Evolutionary conservation across 2,888 invertebrate genomes (phyloP), one percentile per base, ranked within the genome.

Genomic region (Tipula helvola): DNA sequence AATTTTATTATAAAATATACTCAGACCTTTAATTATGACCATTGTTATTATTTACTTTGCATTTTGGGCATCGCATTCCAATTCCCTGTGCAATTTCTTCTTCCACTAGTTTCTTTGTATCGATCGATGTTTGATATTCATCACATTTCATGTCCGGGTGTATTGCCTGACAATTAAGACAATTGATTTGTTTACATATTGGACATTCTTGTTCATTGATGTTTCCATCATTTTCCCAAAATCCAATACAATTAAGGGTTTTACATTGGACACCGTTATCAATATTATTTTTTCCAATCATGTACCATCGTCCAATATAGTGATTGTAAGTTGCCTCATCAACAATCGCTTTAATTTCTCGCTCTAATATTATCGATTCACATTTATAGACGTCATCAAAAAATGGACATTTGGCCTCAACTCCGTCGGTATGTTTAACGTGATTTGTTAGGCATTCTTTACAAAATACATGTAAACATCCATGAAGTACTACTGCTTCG

Each of bases 211-310:
- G 97, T 89, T 94, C 93, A 90, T 95, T 95, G 85, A 97, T 96
- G 88, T 96, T 95, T 88, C 97, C 96, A 88, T 97, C 97, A 90
- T 95, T 96, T 88, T 97, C 94, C 89, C 97, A 97, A 97, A 97
- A 97, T 3, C 97, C 97, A 86, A 93, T 93, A 90, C 97, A 98
- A 91, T 97, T 96, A 0, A 95, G 94, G 0, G 97, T 96, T 90
- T 97, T 96, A 91, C 98, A 98, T 90, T 97, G 97, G 91, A 97
- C 97, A 8, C 97, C 95, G 88, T 94, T 94, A 39, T 95, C 94
- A 83, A 95, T 95, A 88, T 94, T 95, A 89, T 95, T 95, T 91
- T 97, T 97, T 0, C 97, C 97, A 88, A 95, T 94, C 28, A 18
- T 44, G 7, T 87, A 36, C 57, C 41, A 85, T 52, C 36, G 13